A percentile compares a stretch with the other conserved stretches of the same genome.
These are phyloP conservation scores for Ciconia boyciana DNA, from an alignment of 2,113 vertebrate species.

Conservation along the genomic window DNA sequence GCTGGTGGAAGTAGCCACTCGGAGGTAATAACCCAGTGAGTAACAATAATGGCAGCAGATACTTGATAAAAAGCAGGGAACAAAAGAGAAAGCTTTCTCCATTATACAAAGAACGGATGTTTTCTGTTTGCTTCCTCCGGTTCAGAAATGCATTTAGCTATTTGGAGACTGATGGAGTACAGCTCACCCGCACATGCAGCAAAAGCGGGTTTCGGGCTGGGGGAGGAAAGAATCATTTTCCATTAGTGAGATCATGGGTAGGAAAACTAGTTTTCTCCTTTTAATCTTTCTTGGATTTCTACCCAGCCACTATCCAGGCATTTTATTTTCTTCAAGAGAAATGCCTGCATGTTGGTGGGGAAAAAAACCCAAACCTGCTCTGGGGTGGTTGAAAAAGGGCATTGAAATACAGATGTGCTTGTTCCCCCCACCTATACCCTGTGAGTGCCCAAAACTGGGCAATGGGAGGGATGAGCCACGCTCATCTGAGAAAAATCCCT, in stretches of 20 bases:
- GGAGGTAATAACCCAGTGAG: slow-evolving; percentile 57
- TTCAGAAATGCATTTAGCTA: slow-evolving; percentile 24
- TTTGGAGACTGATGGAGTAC: background rate
- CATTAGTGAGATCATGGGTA: background rate
- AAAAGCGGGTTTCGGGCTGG: background rate
- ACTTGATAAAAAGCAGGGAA: slow-evolving; percentile 47
- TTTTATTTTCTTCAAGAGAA: slow-evolving; percentile 8
- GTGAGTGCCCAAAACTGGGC: background rate
- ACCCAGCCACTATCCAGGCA: background rate
- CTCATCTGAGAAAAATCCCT: background rate
- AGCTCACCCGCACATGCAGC: background rate
- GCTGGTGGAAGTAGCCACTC: slow-evolving; percentile 56
- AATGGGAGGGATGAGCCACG: background rate
- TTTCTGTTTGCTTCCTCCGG: slow-evolving; percentile 46
- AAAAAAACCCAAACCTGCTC: background rate
- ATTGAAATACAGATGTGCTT: rapidly evolving
- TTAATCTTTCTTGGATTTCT: slow-evolving; percentile 8
- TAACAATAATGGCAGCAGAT: slow-evolving; percentile 54
- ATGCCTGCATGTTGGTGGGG: background rate
- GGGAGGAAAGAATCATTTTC: background rate
- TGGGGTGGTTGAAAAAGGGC: background rate
- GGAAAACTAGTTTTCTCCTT: slow-evolving; percentile 15
- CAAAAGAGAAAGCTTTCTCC: slow-evolving; percentile 55
- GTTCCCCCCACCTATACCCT: background rate
- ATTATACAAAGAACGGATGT: slow-evolving; percentile 18